Percentiles rank a stretch among this genome's conserved stretches.
Conservation (phyloP, 2,888 invertebrate species). For the Mythimna impura region DNA sequence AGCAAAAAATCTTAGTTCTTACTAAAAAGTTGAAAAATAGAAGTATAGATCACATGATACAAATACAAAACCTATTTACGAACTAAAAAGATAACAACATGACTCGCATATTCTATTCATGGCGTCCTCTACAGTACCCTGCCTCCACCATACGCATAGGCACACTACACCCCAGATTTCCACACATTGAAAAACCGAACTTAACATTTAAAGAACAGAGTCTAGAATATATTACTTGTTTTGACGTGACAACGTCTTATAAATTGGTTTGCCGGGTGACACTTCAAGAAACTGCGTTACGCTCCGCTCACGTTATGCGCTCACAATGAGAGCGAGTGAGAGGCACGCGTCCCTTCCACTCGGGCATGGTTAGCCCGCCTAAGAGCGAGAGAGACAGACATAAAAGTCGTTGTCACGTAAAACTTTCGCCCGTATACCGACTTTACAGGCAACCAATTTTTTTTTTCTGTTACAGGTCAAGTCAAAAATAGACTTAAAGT, state of each 20-base stretch:
- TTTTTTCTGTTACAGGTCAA: slow-evolving; percentile 1
- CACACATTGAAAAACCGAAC: slow-evolving; percentile 34
- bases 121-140: slow-evolving; percentile 37
- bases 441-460: too few relatives aligned
- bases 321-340: too few relatives aligned
- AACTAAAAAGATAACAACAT: slow-evolving; percentile 43
- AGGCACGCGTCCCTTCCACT: too few relatives aligned
- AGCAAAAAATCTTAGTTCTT: neutral
- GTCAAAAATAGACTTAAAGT: slow-evolving; percentile 32
- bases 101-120: slow-evolving; percentile 54
- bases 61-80: slow-evolving; percentile 33
- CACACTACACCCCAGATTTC: slow-evolving; percentile 5
- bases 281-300: too few relatives aligned
- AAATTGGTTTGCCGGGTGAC: too few relatives aligned
- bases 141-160: slow-evolving; percentile 23
- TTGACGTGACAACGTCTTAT: too few relatives aligned
- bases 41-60: slow-evolving; percentile 1
- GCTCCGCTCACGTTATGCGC: too few relatives aligned
- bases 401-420: too few relatives aligned
- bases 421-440: too few relatives aligned
- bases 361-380: too few relatives aligned
- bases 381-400: too few relatives aligned
- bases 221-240: neutral
- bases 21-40: neutral
- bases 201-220: slow-evolving; percentile 24